phyloP scores from a whole-genome alignment of 2,113 vertebrate genomes.

The Chroicocephalus ridibundus region DNA sequence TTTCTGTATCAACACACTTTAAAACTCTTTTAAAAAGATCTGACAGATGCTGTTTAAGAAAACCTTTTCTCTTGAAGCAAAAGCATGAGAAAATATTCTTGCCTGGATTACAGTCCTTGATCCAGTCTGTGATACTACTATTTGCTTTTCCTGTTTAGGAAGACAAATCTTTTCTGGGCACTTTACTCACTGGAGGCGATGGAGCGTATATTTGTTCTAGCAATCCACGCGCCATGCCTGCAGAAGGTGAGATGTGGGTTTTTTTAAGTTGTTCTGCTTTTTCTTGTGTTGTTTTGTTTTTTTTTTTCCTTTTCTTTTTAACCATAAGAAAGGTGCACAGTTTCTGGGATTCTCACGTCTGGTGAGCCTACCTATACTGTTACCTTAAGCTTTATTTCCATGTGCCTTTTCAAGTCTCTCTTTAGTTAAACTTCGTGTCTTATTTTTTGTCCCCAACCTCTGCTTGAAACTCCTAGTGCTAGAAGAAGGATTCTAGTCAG shows the following conservation, averaged over 20 bases:
- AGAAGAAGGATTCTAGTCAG: neutral
- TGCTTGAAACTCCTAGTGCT: neutral
- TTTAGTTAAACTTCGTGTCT: neutral
- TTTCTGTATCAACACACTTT: neutral
- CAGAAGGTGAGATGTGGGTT: conserved; percentile 81
- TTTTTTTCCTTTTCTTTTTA: neutral
- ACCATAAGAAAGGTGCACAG: neutral
- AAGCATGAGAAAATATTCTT: neutral
- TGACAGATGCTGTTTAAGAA: neutral
- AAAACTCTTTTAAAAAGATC: neutral
- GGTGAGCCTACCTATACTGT: neutral
- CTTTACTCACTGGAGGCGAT: conserved; percentile 80
- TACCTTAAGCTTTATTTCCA: neutral
- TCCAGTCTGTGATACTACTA: neutral
- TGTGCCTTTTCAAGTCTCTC: neutral
- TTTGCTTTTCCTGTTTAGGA: conserved; percentile 62
- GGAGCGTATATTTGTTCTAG: conserved; percentile 81
- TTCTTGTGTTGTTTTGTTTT: neutral
- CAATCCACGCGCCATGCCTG: conserved; percentile 78
- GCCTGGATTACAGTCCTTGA: neutral
- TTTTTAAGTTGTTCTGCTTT: accelerated
- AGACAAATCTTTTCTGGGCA: conserved; percentile 82
- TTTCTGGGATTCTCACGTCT: neutral
- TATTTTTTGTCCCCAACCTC: neutral
- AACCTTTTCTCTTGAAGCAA: neutral